phyloP scores from a whole-genome alignment of 2,888 invertebrate genomes.

The Drosophila nigricruria region DNA sequence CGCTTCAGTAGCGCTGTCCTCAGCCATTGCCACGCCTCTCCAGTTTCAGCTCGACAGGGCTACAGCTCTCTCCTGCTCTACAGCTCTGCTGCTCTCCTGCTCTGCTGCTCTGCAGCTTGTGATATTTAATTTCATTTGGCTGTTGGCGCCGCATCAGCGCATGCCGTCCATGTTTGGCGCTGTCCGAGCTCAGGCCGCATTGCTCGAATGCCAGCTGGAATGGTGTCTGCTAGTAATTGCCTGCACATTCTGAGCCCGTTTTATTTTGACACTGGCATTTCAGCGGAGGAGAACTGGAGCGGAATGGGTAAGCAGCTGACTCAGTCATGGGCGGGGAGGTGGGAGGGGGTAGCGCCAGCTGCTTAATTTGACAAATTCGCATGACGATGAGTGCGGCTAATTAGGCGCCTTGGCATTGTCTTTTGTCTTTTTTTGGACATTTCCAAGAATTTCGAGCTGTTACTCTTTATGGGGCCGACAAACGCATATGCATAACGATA shows the following conservation, averaged over 20 bases:
- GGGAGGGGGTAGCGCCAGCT: constrained; percentile 30
- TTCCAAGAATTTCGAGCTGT: constrained; percentile 61
- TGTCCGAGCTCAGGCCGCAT: constrained; percentile 33
- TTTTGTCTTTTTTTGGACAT: constrained; percentile 17
- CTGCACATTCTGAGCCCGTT: constrained; percentile 63
- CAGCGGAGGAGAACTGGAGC: background rate
- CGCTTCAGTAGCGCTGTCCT: constrained; percentile 71
- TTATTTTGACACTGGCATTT: constrained; percentile 59
- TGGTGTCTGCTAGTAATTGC: constrained; percentile 64
- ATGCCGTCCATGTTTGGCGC: constrained; percentile 18
- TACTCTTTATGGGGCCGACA: constrained; percentile 61
- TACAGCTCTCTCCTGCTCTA: background rate
- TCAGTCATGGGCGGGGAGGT: constrained; percentile 4
- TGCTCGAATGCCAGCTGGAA: constrained; percentile 30
- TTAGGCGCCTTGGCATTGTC: constrained; percentile 63
- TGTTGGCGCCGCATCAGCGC: constrained; percentile 50
- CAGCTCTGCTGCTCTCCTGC: background rate
- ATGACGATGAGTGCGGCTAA: constrained; percentile 65
- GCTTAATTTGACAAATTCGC: constrained; percentile 80
- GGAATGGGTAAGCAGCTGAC: background rate
- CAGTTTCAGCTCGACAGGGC: background rate
- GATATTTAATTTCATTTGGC: constrained; percentile 71
- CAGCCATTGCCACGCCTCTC: constrained; percentile 14
- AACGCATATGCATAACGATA: constrained; percentile 53
- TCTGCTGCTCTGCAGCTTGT: constrained; percentile 12